A percentile compares a stretch with the other conserved stretches of the same genome.
phyloP scores from a whole-genome alignment of 2,113 vertebrate genomes.

The Raja brachyura region DNA sequence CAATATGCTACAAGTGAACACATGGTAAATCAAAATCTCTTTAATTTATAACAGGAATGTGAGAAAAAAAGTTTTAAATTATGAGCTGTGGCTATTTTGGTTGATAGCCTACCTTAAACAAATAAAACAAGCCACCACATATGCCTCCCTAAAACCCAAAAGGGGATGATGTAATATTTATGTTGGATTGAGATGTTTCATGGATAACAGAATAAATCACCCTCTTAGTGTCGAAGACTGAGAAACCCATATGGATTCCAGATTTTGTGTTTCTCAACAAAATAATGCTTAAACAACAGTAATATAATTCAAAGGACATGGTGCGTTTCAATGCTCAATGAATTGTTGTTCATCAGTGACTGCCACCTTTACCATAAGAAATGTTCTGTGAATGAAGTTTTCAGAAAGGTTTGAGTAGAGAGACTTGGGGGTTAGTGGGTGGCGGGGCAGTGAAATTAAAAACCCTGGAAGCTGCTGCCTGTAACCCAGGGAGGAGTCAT shows the following conservation, averaged over 20 bases:
- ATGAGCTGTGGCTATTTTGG: constrained; percentile 50
- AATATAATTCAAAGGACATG: neutral
- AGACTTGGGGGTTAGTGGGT: no score
- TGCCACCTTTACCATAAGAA: neutral
- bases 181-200: constrained; percentile 49
- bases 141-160: constrained; percentile 45
- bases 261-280: neutral
- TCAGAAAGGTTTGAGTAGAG: neutral
- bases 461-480: neutral
- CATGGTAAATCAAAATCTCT: constrained; percentile 35
- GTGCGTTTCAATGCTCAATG: neutral
- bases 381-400: neutral
- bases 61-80: constrained; percentile 4
- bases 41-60: no score
- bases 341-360: neutral
- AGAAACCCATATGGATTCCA: neutral
- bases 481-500: neutral
- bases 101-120: constrained; percentile 46
- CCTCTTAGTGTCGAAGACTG: neutral
- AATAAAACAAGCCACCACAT: constrained; percentile 47
- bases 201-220: constrained; percentile 46
- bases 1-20: constrained; percentile 46
- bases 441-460: neutral
- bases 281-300: neutral
- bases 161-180: constrained; percentile 51